Base-by-base conservation (phyloP, 2,888 invertebrate species). In the Acrobasis suavella region DNA sequence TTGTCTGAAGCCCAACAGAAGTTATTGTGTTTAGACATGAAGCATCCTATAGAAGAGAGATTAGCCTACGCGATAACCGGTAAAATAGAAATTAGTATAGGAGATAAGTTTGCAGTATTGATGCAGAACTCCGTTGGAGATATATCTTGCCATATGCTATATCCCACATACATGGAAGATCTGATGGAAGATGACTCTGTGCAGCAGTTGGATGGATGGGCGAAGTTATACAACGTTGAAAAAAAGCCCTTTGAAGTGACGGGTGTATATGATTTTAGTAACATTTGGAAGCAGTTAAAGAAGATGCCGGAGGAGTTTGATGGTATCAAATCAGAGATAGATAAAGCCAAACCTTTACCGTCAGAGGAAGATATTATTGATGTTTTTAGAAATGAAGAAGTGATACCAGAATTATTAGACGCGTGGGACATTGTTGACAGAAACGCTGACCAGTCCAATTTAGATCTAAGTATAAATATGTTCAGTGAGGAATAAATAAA, bases 121-220 rank as follows among this genome's bases (percentile, higher is more conserved):
- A 82, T 86, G 68, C 84, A 86, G 39, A 93, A 92, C 67, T 82
- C 91, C 0, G 71, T 91, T 1, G 93, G 93, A 1, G 93, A 93
- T 65, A 78, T 92, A 58, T 80, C 86, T 1, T 78, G 80, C 51
- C 87, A 92, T 60, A 75, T 75, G 0, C 50, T 92, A 15, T 86
- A 80, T 62, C 87, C 89, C 0, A 76, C 82, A 42, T 77, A 86
- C 64, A 77, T 87, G 77, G 77, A 81, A 2, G 72, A 76, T 2
- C 83, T 83, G 60, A 74, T 87, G 6, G 84, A 83, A 15, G 85
- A 89, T 17, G 81, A 87, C n/a, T 80, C 84, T 49, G 64, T 75
- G 1, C 75, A 85, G 50, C 64, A 74, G 2, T 70, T 93, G 7
- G 69, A 83, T 22, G 80, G 85, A 50, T 93, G 92, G 91, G 77